Evolutionary conservation across 2,888 invertebrate genomes (phyloP), one percentile per base, ranked within the genome.

Genomic region (Xanthia icteritia): DNA sequence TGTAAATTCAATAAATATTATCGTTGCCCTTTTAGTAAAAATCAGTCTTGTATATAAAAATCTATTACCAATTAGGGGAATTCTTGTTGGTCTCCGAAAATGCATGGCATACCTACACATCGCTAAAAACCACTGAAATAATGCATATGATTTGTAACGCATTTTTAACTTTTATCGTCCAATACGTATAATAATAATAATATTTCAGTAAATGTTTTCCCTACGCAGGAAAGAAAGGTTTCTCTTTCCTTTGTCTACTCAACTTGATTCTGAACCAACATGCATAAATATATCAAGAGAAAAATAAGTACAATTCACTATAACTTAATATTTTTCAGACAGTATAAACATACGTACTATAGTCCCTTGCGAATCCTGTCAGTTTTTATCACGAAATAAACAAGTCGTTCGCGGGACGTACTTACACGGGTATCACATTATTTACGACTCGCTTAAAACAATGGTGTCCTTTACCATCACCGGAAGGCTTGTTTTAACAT

Each of bases 371-470:
- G 81, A 72, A 60, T 51, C 56, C 65, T 84, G 82, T 88, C 84
- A 82, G 65, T 82, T 84, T 86, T 88, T 87, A 87, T 86, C 75
- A 73, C 78, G 73, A 74, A 78, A 87, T 88, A 86, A 88, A 88
- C 82, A 80, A 82, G 82, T 72, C 42, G 54, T 74, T 76, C 60
- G 69, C 51, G 73, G 71, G 64, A 39, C 48, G 63, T 75, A 87
- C 51, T 51, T 23, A 51, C 86, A 79, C 45, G 73, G 45, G 68
- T 76, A 58, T 64, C 45, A 56, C 75, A 80, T 86, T 78, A 84
- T 88, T 86, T 84, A 86, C 63, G 75, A 56, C 66, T 27, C 36
- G 27, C 65, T 58, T 82, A 82, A 86, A 84, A 86, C 71, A 81
- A 79, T 86, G 77, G 82, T 66, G 79, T 79, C 73, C 77, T 75